A percentile compares a stretch with the other conserved stretches of the same genome.
Conservation (phyloP, 2,113 vertebrate genomes). For the Chunga burmeisteri region DNA sequence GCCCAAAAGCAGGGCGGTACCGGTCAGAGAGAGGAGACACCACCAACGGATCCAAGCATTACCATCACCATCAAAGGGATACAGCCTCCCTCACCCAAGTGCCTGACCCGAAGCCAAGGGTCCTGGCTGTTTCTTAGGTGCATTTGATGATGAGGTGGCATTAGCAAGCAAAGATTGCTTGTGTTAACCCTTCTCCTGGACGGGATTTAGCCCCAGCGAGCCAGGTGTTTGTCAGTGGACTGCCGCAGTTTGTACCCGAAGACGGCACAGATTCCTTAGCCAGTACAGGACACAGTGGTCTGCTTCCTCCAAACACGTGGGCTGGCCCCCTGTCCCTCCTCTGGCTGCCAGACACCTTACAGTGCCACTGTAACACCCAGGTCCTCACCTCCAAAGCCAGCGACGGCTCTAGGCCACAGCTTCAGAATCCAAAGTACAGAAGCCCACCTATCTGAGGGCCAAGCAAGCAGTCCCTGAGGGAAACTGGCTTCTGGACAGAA, state of each 20-base stretch:
- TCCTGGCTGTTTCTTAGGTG: not conserved
- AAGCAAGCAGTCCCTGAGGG: not conserved
- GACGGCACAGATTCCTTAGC: not conserved
- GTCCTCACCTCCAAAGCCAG: not conserved
- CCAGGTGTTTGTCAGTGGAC: not conserved
- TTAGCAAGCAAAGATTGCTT: not conserved
- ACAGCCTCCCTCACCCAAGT: not conserved
- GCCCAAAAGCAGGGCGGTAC: not conserved
- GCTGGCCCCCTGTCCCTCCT: no score
- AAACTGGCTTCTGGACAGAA: not conserved
- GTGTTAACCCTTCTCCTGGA: not conserved
- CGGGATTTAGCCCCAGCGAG: not conserved
- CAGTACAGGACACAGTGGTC: not conserved
- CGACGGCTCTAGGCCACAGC: not conserved
- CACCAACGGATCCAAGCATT: no score
- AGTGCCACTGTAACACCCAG: not conserved
- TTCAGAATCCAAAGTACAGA: not conserved
- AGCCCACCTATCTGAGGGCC: not conserved
- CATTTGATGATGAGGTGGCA: not conserved
- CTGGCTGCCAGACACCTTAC: not conserved
- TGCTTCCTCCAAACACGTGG: not conserved
- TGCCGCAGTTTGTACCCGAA: not conserved
- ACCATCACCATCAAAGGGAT: not conserved
- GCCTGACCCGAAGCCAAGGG: not conserved
- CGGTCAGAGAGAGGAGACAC: not conserved